Evolutionary conservation across 2,888 invertebrate genomes (phyloP), one percentile per base, ranked within the genome.

Genomic region (Piscicola geometra): DNA sequence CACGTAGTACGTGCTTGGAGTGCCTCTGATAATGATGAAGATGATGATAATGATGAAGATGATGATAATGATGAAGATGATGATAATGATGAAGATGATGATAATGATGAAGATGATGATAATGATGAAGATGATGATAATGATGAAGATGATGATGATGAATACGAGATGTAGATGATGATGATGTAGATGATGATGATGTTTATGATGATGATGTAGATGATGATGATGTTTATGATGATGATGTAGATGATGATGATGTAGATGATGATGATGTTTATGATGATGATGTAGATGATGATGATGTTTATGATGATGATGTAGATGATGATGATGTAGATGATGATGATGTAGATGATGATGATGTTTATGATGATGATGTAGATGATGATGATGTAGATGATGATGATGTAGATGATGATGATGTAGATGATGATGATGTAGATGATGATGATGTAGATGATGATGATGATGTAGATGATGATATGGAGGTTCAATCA

Each of bases 81-180:
- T 41, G 41, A 41, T 41, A 15, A 41, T 41, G 41, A 41, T 41
- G 41, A 41, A 41, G 41, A 41, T 41, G 41, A 41, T 41, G 41
- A 41, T 41, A 15, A 41, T 35, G 66, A 66, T 66, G 21, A 66
- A n/a, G 69, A 71, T 28, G 71, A 47, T 47, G 71, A 71, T 71
- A 25, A 47, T 47, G 50, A 47, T 47, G 71, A 47, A 50, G 47
- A 71, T 71, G 71, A 52, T 52, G 52, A 52, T 52, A 50, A 71
- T 52, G 71, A 71, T 71, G 47, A 71, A 50, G 71, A 47, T 71
- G 52, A 71, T 71, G 71, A 71, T 71, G 52, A 71, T 71, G 50
- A 47, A 50, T 47, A 47, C 25, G 71, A n/a, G n/a, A 71, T 71
- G 71, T 50, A 25, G 71, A 71, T 47, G 71, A 71, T 50, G 56